Conservation (phyloP, 2,113 vertebrate species). For the Kryptolebias marmoratus region DNA sequence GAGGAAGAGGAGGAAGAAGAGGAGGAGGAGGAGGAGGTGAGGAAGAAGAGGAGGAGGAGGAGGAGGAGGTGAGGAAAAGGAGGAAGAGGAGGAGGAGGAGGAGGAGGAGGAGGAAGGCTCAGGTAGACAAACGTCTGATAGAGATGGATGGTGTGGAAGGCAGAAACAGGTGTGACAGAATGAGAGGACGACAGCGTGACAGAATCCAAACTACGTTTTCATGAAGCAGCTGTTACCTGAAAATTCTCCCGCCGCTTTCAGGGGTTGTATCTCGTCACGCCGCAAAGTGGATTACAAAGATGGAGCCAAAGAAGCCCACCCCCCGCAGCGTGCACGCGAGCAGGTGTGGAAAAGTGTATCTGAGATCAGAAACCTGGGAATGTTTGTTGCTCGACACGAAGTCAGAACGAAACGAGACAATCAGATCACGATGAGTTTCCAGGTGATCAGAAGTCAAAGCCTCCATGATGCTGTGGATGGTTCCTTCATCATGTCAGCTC, state of each 20-base stretch:
- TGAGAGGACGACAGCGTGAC: constrained; percentile 5
- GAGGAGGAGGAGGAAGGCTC: not conserved
- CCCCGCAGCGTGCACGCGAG: constrained; percentile 20
- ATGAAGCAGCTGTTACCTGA: constrained; percentile 9
- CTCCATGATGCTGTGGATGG: too few relatives aligned
- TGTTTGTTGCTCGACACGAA: too few relatives aligned
- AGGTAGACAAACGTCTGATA: constrained; percentile 5
- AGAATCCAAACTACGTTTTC: not conserved
- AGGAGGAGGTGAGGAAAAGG: too few relatives aligned
- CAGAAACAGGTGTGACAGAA: constrained; percentile 8
- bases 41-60: too few relatives aligned
- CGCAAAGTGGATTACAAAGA: constrained; percentile 71
- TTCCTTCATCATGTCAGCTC: too few relatives aligned
- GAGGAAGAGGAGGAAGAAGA: too few relatives aligned
- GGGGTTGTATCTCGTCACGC: constrained; percentile 63
- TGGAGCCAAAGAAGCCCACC: constrained; percentile 58
- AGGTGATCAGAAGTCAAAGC: too few relatives aligned
- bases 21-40: too few relatives aligned
- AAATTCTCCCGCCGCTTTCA: constrained; percentile 36
- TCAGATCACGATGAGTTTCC: too few relatives aligned
- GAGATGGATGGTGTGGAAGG: constrained; percentile 12
- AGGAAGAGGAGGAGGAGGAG: not conserved
- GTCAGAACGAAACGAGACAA: too few relatives aligned
- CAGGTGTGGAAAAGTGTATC: constrained; percentile 44
- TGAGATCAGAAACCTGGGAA: not conserved